phyloP scores from a whole-genome alignment of 2,888 invertebrate genomes.

The Cephus sareptanus region DNA sequence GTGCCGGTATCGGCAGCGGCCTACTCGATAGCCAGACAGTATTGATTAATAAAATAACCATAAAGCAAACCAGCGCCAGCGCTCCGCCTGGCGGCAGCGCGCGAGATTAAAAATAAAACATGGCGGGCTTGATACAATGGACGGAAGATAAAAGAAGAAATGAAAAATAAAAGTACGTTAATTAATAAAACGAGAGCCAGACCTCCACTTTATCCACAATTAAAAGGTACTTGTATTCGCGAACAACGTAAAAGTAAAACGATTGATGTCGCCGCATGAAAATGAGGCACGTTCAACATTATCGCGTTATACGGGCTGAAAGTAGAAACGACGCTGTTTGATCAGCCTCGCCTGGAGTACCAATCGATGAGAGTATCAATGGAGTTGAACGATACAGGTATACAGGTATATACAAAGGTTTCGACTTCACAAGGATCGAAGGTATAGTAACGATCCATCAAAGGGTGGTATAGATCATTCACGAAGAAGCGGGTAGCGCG shows the following conservation, averaged over 20 bases:
- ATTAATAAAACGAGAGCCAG: neutral
- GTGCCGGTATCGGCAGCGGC: constrained; percentile 27
- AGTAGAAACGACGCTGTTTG: neutral
- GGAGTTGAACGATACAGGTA: neutral
- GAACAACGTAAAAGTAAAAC: neutral
- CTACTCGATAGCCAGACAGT: constrained; percentile 44
- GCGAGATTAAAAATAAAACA: constrained; percentile 19
- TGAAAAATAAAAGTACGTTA: neutral
- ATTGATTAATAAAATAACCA: constrained; percentile 52
- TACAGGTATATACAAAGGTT: neutral
- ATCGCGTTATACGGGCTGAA: neutral
- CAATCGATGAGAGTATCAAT: neutral
- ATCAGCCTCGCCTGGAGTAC: neutral
- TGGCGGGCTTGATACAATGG: constrained; percentile 10
- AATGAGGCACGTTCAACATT: neutral
- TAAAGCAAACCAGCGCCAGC: constrained; percentile 23
- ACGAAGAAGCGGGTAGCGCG: neutral
- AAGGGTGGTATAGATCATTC: neutral
- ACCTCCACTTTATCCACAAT: neutral
- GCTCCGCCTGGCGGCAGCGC: neutral
- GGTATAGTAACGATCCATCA: neutral
- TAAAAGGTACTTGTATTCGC: neutral
- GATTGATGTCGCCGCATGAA: neutral
- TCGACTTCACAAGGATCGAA: neutral
- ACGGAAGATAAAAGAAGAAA: neutral